phyloP scores from a whole-genome alignment of 2,797 vertebrate genomes.

The Merluccius polli region DNA sequence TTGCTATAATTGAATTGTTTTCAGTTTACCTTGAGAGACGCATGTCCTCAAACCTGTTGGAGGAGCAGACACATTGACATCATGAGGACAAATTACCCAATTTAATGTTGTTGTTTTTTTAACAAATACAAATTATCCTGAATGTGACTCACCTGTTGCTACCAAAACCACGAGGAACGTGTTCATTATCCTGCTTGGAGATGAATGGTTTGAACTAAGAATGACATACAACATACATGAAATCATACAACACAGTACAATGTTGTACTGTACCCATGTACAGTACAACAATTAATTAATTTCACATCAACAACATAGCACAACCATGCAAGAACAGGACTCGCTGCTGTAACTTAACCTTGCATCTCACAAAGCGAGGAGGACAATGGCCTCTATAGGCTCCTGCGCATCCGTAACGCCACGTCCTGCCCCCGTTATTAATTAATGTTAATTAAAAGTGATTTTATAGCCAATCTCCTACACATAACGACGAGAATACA shows the following conservation, averaged over 20 bases:
- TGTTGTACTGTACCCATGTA: background rate
- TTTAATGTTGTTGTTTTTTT: background rate
- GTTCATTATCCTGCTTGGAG: constrained; percentile 1
- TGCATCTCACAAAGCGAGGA: background rate
- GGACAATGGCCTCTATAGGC: background rate
- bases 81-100: background rate
- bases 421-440: background rate
- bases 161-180: constrained; percentile 18
- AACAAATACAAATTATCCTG: background rate
- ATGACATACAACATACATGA: background rate
- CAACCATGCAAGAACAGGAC: background rate
- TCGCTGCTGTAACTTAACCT: background rate
- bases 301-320: background rate
- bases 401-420: background rate
- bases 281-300: background rate
- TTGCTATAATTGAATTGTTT: background rate
- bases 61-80: background rate
- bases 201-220: constrained; percentile 8
- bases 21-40: constrained; percentile 44
- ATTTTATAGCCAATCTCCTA: background rate
- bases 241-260: background rate
- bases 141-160: constrained; percentile 22
- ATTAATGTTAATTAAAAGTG: too few species aligned
- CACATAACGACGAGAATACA: background rate
- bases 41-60: constrained; percentile 30